These are phyloP conservation scores for Cephalopholis sonnerati DNA, from an alignment of 2,113 vertebrate genomes.

Conservation along the genomic window DNA sequence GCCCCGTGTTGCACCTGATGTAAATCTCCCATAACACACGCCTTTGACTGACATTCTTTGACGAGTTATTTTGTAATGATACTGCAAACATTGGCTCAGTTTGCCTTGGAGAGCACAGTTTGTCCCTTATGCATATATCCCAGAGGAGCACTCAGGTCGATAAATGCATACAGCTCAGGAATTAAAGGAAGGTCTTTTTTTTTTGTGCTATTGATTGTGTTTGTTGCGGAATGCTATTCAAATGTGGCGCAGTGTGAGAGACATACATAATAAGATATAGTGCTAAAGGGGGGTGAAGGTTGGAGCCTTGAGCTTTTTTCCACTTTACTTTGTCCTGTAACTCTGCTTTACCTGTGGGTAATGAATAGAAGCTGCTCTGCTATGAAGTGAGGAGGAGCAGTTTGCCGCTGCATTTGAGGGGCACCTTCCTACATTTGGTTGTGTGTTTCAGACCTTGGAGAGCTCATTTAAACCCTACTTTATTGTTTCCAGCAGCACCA, in stretches of 20 bases:
- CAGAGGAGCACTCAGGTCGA: slow-evolving; percentile 56
- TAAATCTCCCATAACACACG: slow-evolving; percentile 30
- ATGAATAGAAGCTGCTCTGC: slow-evolving; percentile 64
- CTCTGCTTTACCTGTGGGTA: slow-evolving; percentile 58
- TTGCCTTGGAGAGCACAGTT: slow-evolving; percentile 3
- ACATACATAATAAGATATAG: slow-evolving; percentile 56
- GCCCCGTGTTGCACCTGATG: slow-evolving; percentile 58
- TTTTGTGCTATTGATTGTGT: slow-evolving; percentile 61
- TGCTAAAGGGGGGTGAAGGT: slow-evolving; percentile 56
- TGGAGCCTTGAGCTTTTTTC: slow-evolving; percentile 59
- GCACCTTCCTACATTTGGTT: slow-evolving; percentile 71
- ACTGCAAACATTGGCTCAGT: slow-evolving; percentile 37
- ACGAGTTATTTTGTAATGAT: slow-evolving; percentile 59
- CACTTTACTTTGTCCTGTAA: slow-evolving; percentile 48
- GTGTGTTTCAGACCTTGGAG: slow-evolving; percentile 73
- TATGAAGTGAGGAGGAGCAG: slow-evolving; percentile 49
- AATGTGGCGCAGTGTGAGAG: slow-evolving; percentile 45
- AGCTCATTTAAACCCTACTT: slow-evolving; percentile 74
- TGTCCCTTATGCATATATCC: slow-evolving; percentile 33
- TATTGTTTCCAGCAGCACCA: slow-evolving; percentile 66
- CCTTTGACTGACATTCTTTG: slow-evolving; percentile 53
- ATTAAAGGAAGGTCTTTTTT: slow-evolving; percentile 69
- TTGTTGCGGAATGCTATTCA: slow-evolving; percentile 63
- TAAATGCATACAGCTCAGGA: slow-evolving; percentile 57
- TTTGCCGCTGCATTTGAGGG: slow-evolving; percentile 58